A percentile compares a stretch with the other conserved stretches of the same genome.
Conservation (phyloP, 2,113 vertebrate genomes). For the Aegotheles bennettii region DNA sequence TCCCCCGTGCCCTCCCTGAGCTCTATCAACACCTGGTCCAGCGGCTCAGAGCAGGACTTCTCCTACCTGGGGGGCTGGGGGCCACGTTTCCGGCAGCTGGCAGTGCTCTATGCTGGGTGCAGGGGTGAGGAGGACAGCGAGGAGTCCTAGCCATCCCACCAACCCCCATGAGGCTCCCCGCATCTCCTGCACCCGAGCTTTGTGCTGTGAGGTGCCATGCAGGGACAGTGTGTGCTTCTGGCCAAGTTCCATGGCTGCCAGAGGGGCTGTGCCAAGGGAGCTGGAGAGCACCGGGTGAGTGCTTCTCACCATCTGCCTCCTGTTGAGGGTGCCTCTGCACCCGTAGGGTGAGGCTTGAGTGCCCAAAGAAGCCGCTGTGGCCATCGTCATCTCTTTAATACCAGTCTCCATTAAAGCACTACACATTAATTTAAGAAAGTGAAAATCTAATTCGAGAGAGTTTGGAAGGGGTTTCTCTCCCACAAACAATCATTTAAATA, state of each 20-base stretch:
- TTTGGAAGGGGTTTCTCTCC: not conserved
- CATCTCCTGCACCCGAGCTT: accelerated
- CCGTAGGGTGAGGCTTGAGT: accelerated
- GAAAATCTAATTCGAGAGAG: constrained; percentile 16
- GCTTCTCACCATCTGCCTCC: not conserved
- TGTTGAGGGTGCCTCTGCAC: not conserved
- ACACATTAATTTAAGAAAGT: not conserved
- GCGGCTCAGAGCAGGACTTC: constrained; percentile 94
- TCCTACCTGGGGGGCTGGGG: constrained; percentile 94
- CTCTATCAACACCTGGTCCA: constrained; percentile 93
- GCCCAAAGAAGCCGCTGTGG: not conserved
- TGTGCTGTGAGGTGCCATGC: not conserved
- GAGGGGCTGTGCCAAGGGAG: accelerated
- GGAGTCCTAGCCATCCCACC: constrained; percentile 79
- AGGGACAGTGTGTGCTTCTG: accelerated
- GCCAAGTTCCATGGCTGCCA: accelerated
- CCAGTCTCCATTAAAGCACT: not conserved
- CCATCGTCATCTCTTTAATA: not conserved
- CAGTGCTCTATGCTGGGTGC: constrained; percentile 85
- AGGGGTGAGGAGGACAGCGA: constrained; percentile 78
- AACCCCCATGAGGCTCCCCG: not conserved
- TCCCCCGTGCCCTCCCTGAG: constrained; percentile 92
- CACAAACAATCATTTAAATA: constrained; percentile 56
- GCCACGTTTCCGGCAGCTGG: constrained; percentile 92
- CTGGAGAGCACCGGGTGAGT: accelerated